Evolutionary conservation across 1,140 invertebrate species (phyloP).

Genomic region (Orchestia grillus): DNA sequence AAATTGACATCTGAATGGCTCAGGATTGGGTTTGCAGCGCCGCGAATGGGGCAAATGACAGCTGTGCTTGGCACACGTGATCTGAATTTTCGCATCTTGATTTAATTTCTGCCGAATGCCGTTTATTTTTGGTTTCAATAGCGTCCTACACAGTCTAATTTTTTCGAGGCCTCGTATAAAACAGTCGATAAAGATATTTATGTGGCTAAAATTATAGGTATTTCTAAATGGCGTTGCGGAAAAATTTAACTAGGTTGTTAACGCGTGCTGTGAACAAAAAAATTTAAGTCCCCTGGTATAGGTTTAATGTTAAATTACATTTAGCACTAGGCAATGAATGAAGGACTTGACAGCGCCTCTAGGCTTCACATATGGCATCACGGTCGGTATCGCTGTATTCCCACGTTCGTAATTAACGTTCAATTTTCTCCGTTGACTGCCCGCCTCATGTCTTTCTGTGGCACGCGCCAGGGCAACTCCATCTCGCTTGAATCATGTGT

Average conservation of each 20-base stretch:
- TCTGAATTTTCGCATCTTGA: background rate
- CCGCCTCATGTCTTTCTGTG: too few species aligned
- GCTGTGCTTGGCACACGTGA: background rate
- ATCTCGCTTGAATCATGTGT: background rate
- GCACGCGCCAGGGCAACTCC: background rate
- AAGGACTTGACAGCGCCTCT: background rate
- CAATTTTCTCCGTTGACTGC: too few species aligned
- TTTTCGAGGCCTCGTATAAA: too few species aligned
- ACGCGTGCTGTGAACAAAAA: background rate
- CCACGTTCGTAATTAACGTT: background rate
- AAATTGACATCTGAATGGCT: conserved; percentile 37
- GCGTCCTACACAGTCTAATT: background rate
- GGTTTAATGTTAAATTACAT: background rate
- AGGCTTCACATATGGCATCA: background rate
- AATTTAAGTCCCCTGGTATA: background rate
- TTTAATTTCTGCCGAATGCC: background rate
- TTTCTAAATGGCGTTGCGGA: too few species aligned
- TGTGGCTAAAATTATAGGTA: too few species aligned
- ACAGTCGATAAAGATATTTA: too few species aligned
- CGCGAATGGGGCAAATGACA: background rate
- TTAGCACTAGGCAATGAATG: background rate
- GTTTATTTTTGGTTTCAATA: background rate
- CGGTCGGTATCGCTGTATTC: background rate
- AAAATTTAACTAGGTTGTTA: too few species aligned
- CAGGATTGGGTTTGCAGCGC: background rate